Evolutionary conservation across 2,797 vertebrate genomes (phyloP).

Genomic region (Pogonophryne albipinna): DNA sequence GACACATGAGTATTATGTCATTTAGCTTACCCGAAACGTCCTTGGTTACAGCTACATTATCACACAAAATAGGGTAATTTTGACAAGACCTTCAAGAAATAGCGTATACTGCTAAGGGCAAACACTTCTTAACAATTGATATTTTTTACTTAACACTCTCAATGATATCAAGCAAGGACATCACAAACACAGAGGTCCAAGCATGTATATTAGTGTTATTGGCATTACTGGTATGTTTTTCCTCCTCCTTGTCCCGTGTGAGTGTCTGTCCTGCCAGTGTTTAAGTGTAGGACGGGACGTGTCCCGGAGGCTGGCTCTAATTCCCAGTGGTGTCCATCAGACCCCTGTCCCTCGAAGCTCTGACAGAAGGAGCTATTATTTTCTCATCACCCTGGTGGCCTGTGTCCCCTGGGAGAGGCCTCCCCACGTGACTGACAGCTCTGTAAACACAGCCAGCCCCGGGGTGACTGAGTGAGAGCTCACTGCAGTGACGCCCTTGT

Average conservation of each 20-base stretch:
- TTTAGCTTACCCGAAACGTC: constrained; percentile 3
- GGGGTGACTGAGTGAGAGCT: constrained; percentile 72
- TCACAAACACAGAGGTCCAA: constrained; percentile 6
- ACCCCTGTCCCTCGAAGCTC: constrained; percentile 81
- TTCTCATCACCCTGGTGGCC: constrained; percentile 78
- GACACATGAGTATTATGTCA: not conserved
- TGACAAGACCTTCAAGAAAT: not conserved
- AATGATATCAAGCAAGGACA: constrained; percentile 5
- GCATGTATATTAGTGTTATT: constrained; percentile 32
- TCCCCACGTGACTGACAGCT: constrained; percentile 82
- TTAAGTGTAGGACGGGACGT: constrained; percentile 70
- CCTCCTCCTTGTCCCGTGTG: constrained; percentile 18
- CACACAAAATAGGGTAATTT: not conserved
- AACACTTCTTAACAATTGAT: constrained; percentile 3
- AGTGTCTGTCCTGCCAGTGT: constrained; percentile 59
- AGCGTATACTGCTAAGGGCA: not conserved
- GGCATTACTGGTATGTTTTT: constrained; percentile 14
- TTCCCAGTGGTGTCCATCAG: constrained; percentile 85
- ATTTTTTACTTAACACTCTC: constrained; percentile 3
- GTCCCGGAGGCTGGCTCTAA: constrained; percentile 76
- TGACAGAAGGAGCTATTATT: constrained; percentile 88
- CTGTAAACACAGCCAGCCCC: constrained; percentile 79
- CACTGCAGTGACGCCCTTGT: constrained; percentile 50
- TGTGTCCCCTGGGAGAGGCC: constrained; percentile 72
- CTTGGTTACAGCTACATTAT: not conserved